Evolutionary conservation across 2,797 vertebrate genomes (phyloP).

Genomic region (Sciurus carolinensis): DNA sequence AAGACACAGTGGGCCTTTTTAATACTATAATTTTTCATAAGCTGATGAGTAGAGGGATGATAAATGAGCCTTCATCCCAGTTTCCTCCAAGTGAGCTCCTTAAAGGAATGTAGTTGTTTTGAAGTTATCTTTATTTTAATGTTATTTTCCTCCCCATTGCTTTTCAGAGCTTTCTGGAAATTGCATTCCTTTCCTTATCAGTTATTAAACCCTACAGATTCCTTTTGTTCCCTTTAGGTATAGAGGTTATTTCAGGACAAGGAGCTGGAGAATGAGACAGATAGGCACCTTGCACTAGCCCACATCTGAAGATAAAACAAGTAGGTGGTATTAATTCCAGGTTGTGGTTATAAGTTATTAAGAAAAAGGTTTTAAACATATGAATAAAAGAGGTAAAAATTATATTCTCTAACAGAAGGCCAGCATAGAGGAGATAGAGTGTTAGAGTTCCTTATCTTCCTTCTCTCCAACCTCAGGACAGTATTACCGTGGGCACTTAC

Average conservation of each 20-base stretch:
- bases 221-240: constrained; percentile 42
- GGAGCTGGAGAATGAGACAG: constrained; percentile 43
- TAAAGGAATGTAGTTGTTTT: constrained; percentile 76
- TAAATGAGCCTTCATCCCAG: constrained; percentile 81
- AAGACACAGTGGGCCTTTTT: constrained; percentile 79
- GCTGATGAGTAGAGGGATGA: constrained; percentile 79
- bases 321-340: not conserved
- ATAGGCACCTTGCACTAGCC: not conserved
- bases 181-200: constrained; percentile 73
- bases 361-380: constrained; percentile 21
- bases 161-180: constrained; percentile 70
- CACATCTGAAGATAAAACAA: not conserved
- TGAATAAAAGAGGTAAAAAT: not conserved
- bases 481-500: not conserved
- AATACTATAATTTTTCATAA: constrained; percentile 86
- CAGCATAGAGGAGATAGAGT: not conserved
- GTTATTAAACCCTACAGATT: constrained; percentile 69
- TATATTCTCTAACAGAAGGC: not conserved
- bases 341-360: constrained; percentile 55
- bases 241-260: constrained; percentile 33
- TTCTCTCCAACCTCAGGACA: not conserved
- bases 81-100: constrained; percentile 68
- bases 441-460: not conserved
- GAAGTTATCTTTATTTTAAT: constrained; percentile 75
- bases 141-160: constrained; percentile 58